Evolutionary conservation across 2,113 vertebrate species (phyloP).

Genomic region (Gambusia holbrooki): DNA sequence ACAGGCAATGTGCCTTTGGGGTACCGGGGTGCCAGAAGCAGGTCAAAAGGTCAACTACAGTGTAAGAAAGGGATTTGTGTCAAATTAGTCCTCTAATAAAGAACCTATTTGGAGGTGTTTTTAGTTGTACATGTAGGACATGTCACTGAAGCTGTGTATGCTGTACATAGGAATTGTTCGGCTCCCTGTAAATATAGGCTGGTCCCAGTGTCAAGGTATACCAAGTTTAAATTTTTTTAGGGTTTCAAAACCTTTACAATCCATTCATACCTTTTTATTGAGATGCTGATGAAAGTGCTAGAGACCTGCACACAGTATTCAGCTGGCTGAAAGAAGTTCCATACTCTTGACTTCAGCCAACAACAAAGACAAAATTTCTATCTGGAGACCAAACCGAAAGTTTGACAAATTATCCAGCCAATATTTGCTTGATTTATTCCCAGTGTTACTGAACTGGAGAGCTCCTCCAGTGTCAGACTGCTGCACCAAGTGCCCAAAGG

Average conservation of each 20-base stretch:
- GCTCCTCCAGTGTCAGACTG: too few relatives aligned
- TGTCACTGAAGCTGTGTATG: conserved; percentile 15
- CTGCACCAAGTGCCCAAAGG: too few relatives aligned
- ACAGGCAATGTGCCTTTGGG: conserved; percentile 72
- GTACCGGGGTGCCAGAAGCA: conserved; percentile 57
- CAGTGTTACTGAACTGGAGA: background rate
- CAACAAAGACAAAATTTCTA: background rate
- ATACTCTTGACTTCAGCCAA: background rate
- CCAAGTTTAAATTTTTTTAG: background rate
- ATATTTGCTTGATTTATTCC: background rate
- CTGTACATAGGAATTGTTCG: background rate
- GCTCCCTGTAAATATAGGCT: background rate
- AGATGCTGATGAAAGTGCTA: background rate
- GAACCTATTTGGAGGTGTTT: conserved; percentile 47
- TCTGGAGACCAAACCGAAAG: background rate
- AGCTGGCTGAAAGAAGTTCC: background rate
- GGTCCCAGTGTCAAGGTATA: background rate
- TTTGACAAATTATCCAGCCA: background rate
- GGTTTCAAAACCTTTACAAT: background rate
- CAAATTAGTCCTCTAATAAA: conserved; percentile 73
- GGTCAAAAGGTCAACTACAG: conserved; percentile 71
- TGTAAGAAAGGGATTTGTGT: conserved; percentile 76
- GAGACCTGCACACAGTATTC: background rate
- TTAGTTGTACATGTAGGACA: conserved; percentile 19
- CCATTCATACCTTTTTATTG: background rate